Base-by-base conservation (phyloP, 2,888 invertebrate species). In the Eristalis arbustorum region DNA sequence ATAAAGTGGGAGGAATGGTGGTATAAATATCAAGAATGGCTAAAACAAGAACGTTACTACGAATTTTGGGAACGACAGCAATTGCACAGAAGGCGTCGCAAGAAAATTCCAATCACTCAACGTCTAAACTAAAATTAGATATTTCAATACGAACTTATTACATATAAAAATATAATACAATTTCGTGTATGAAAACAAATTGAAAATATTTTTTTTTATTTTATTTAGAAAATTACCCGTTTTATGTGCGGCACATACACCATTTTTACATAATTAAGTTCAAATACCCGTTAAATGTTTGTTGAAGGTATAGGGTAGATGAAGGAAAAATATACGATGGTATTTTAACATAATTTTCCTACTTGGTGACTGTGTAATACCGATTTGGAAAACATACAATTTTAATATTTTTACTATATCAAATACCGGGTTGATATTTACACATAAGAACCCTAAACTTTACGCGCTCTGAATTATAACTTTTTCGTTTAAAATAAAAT, bases 1-100 rank as follows among this genome's bases (percentile, higher is more conserved):
- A 95, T 97, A 84, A 97, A 97, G 92, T 98, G 98, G 97, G 98
- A 98, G 93, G 97, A 97, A 91, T 98, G 98, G 98, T 98, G 97
- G 97, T 97, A 97, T 93, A 92, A 92, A 89, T 98, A 98, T 92
- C 97, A 97, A 92, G 97, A 97, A 92, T 98, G 97, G 97, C 92
- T 97, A 90, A 97, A 97, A 89, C 93, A 93, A 89, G 93, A 93
- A 90, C 92, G 93, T 79, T 93, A 93, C 89, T 93, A 93, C 90
- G 93, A 93, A 89, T 93, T 92, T 89, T 93, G 92, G 92, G 92
- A 93, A 89, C 90, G 93, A 42, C 93, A 93, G 83, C 92, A 92
- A 89, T 88, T 92, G 91, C 92, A 90, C 82, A 88, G 93, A 28
- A 91, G 93, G 64, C 90, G 93, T 68, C 91, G 93, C 80, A 93